A percentile compares a stretch with the other conserved stretches of the same genome.
phyloP scores from a whole-genome alignment of 2,797 vertebrate species.

The Holocentrus rufus region DNA sequence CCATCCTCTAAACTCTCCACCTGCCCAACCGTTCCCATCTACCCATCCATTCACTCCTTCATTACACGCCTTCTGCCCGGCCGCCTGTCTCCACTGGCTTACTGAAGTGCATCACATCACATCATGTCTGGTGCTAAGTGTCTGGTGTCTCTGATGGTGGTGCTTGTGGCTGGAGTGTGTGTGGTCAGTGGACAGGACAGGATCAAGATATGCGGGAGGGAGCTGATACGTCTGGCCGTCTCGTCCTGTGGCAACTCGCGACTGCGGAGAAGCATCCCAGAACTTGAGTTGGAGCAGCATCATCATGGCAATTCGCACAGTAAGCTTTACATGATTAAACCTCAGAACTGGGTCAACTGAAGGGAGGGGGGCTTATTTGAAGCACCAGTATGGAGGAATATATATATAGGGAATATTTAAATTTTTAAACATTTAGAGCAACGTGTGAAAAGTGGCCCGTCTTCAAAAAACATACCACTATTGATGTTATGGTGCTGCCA shows the following conservation, averaged over 20 bases:
- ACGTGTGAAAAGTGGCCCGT: background rate
- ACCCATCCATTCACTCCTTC: background rate
- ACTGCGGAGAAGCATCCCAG: conserved; percentile 59
- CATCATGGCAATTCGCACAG: conserved; percentile 32
- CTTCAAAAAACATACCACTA: no score
- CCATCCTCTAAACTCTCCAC: background rate
- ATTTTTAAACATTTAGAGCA: conserved; percentile 2
- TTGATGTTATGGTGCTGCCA: no score
- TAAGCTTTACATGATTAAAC: conserved; percentile 42
- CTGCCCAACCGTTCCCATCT: background rate
- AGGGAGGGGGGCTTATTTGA: background rate
- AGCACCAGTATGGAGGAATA: background rate
- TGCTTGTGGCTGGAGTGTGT: conserved; percentile 54
- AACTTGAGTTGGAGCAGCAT: conserved; percentile 25
- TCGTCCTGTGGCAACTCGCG: conserved; percentile 76
- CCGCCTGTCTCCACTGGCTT: background rate
- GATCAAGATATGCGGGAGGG: conserved; percentile 80
- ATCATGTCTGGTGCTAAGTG: conserved; percentile 65
- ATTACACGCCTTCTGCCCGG: background rate
- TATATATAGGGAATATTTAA: background rate
- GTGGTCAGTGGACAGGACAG: conserved; percentile 68
- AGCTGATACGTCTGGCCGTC: conserved; percentile 79
- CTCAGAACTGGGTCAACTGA: background rate
- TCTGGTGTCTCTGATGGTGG: conserved; percentile 63
- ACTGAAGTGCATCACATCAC: conserved; percentile 4